Evolutionary conservation across 2,797 vertebrate species (phyloP).

Genomic region (Pangasius sanitwongsei): DNA sequence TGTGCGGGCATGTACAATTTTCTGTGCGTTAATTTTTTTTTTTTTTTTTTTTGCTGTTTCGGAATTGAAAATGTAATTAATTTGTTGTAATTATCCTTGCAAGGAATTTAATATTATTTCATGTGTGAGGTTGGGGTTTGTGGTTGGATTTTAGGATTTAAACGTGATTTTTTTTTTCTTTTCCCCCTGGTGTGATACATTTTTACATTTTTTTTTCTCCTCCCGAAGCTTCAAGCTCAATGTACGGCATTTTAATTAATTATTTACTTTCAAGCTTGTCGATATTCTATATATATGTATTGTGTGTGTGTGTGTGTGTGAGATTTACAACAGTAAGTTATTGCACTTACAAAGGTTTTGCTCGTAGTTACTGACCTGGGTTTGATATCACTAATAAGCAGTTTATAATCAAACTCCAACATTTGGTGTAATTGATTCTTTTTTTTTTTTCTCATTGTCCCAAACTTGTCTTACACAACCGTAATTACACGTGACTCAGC

Average conservation of each 20-base stretch:
- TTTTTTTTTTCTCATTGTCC: conserved; percentile 5
- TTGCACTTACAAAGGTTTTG: conserved; percentile 76
- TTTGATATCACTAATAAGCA: conserved; percentile 47
- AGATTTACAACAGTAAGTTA: conserved; percentile 82
- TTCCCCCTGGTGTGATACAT: background rate
- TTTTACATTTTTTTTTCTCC: conserved; percentile 54
- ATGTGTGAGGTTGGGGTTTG: conserved; percentile 57
- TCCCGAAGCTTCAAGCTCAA: conserved; percentile 70
- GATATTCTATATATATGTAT: conserved; percentile 62
- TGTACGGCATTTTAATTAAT: conserved; percentile 64
- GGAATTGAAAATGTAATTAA: conserved; percentile 64
- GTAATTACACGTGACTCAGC: conserved; percentile 27
- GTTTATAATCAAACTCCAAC: conserved; percentile 16
- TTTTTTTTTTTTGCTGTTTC: conserved; percentile 54
- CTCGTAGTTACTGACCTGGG: conserved; percentile 19
- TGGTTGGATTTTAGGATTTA: conserved; percentile 51
- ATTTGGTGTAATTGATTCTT: background rate
- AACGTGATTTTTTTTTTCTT: conserved; percentile 51
- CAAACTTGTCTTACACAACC: conserved; percentile 15
- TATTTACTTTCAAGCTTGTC: conserved; percentile 69
- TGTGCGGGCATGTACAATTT: conserved; percentile 67
- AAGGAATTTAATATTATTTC: conserved; percentile 64
- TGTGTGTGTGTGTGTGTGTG: conserved; percentile 57
- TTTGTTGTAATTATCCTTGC: conserved; percentile 67
- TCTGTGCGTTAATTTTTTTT: conserved; percentile 60